Base-by-base conservation (phyloP, 2,113 vertebrate species). In the Macrotis lagotis region DNA sequence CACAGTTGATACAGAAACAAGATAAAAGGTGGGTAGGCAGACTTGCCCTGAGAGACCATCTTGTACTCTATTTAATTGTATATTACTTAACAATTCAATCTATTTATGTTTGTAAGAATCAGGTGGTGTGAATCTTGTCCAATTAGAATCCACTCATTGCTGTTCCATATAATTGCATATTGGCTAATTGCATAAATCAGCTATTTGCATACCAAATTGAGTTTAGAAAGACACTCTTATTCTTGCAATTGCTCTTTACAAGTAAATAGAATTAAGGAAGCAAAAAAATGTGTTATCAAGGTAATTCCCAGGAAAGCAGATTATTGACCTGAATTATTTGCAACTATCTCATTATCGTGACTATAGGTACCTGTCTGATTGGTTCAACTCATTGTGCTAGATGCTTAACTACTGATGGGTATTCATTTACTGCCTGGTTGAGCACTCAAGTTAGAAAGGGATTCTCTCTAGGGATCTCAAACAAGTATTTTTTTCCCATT, bases 101-200 rank as follows among this genome's bases (percentile, higher is more conserved):
- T 97, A 95, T 97, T 97, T 96, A 92, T 96, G 94, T 94, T 97
- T 92, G 92, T 94, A 94, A 92, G 96, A 94, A 97, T 96, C 93
- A 92, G 96, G 96, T 93, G 95, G 92, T 96, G 51, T 94, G 90
- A 92, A 93, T 97, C 97, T 96, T 93, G 94, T 96, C 93, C 93
- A 92, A 16, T 52, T 95, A 88, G 92, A 94, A 94, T 91, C 93
- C 95, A 89, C 90, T 95, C 51, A 95, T 94, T 83, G 74, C 92
- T 89, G 48, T 48, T 91, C 95, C 95, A 51, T 96, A 94, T 93
- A 96, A 95, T 90, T 93, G 94, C 92, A 95, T 94, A 59, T 6
- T 59, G 92, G 94, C 66, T 93, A 95, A 96, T 96, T 94, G 93
- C 92, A 96, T 93, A 96, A 96, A 96, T 88, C 95, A 91, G 92